phyloP scores from a whole-genome alignment of 2,888 invertebrate species.

The Psylliodes chrysocephalus region DNA sequence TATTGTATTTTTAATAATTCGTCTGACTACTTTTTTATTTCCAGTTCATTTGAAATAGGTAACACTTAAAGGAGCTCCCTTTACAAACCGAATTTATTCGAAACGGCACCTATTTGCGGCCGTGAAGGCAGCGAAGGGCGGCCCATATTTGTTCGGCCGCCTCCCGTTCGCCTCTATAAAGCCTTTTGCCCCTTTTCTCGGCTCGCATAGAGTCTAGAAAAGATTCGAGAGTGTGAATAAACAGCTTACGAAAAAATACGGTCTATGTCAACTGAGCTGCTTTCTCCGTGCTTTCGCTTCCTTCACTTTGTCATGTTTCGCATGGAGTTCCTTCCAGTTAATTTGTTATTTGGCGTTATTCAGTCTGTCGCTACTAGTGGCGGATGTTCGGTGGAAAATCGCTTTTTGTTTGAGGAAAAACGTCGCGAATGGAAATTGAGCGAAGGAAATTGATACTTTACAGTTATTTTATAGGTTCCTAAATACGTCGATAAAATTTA shows the following conservation, averaged over 20 bases:
- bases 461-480: too few species aligned
- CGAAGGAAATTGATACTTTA: too few species aligned
- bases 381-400: neutral
- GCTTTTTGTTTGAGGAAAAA: neutral
- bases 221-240: slow-evolving; percentile 6
- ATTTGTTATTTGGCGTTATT: slow-evolving; percentile 15
- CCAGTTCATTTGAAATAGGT: neutral
- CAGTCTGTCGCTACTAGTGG: neutral
- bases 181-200: neutral
- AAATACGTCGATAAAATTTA: too few species aligned
- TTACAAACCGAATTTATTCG: neutral
- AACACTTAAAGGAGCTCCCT: neutral
- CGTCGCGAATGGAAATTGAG: neutral
- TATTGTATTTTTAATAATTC: too few species aligned
- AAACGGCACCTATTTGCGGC: neutral
- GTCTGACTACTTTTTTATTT: too few species aligned
- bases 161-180: neutral
- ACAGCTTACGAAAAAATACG: slow-evolving; percentile 11
- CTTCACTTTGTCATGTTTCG: slow-evolving; percentile 3
- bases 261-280: neutral
- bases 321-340: neutral
- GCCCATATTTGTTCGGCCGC: slow-evolving; percentile 3
- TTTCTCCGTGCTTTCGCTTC: neutral
- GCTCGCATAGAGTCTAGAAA: neutral
- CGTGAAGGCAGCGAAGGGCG: neutral